phyloP scores from a whole-genome alignment of 2,113 vertebrate genomes.

The Sebastes fasciatus region DNA sequence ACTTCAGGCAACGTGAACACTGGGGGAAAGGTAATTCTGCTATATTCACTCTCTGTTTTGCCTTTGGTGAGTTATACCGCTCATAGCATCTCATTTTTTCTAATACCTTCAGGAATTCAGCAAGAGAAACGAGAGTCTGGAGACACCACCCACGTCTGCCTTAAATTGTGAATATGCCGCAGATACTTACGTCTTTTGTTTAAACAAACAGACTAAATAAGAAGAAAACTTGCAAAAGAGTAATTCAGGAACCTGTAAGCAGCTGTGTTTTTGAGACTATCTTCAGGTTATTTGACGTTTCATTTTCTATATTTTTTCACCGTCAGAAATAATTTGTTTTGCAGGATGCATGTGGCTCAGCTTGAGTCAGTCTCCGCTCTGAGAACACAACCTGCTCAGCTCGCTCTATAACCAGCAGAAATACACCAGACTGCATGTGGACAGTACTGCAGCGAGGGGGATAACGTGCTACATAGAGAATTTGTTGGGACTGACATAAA shows the following conservation, averaged over 20 bases:
- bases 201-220: slow-evolving; percentile 24
- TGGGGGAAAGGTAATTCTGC: slow-evolving; percentile 31
- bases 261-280: slow-evolving; percentile 38
- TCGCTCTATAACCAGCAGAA: not conserved
- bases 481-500: slow-evolving; percentile 6
- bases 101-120: slow-evolving; percentile 29
- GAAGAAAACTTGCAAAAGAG: slow-evolving; percentile 1
- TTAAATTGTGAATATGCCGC: slow-evolving; percentile 14
- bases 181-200: not conserved
- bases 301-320: slow-evolving; percentile 8
- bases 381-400: not conserved
- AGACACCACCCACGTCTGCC: slow-evolving; percentile 35
- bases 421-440: slow-evolving; percentile 13
- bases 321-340: not conserved
- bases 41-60: slow-evolving; percentile 29
- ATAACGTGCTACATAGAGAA: slow-evolving; percentile 14
- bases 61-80: slow-evolving; percentile 40
- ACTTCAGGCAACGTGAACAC: slow-evolving; percentile 40
- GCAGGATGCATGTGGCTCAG: not conserved
- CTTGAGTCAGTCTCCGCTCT: not conserved
- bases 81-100: slow-evolving; percentile 9
- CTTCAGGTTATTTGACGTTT: slow-evolving; percentile 15
- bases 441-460: not conserved
- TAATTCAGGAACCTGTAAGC: slow-evolving; percentile 26
- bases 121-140: not conserved